Conservation (phyloP, 2,888 invertebrate genomes). For the Calephelis perditalis region DNA sequence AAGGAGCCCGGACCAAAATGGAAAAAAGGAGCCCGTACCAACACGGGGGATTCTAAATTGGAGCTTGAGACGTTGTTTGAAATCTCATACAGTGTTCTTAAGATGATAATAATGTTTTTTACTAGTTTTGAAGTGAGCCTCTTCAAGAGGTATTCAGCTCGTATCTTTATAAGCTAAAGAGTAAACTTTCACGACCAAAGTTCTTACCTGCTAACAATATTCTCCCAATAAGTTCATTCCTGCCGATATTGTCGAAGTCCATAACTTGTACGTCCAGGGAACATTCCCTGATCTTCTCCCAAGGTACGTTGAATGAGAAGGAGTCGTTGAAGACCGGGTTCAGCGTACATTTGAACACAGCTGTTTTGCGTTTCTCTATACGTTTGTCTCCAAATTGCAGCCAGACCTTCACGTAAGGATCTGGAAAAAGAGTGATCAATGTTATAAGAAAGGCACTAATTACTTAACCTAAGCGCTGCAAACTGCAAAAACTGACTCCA, state of each 20-base stretch:
- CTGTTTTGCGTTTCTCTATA: constrained; percentile 97
- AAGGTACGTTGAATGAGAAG: constrained; percentile 96
- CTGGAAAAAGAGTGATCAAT: constrained; percentile 70
- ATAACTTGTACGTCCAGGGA: constrained; percentile 94
- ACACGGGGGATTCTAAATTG: no score
- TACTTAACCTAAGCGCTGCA: no score
- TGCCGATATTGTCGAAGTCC: constrained; percentile 98
- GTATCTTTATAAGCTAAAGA: no score
- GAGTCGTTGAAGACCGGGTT: constrained; percentile 98
- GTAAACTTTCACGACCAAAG: background rate
- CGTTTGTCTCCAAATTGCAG: constrained; percentile 96
- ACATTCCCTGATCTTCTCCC: constrained; percentile 97
- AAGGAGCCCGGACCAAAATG: no score
- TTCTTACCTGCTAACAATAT: constrained; percentile 92
- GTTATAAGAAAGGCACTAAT: no score
- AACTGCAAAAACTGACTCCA: no score
- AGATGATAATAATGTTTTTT: no score
- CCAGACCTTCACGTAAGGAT: constrained; percentile 99
- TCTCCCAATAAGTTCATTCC: constrained; percentile 94
- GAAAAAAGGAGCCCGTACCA: no score
- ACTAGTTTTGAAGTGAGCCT: no score
- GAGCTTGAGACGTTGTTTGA: no score
- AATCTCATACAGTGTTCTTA: no score
- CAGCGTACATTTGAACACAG: constrained; percentile 94
- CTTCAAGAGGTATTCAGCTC: no score